Evolutionary conservation across 1,140 invertebrate species (phyloP).

Genomic region (Trichogramma pretiosum): DNA sequence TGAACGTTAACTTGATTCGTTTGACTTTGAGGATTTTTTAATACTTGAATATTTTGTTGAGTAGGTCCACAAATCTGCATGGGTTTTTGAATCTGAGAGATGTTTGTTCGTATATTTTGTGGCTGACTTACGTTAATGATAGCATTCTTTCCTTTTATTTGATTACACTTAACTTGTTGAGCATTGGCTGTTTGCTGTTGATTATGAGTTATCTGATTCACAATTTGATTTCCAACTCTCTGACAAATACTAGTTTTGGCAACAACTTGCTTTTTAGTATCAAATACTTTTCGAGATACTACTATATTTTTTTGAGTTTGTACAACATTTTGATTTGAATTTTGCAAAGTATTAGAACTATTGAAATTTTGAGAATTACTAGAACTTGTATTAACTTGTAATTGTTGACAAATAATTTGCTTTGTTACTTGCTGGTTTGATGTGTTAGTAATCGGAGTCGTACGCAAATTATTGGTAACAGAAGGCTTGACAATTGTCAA

Average conservation of each 20-base stretch:
- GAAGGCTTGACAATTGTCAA: slow-evolving; percentile 35
- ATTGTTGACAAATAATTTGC: slow-evolving; percentile 7
- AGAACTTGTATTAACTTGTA: slow-evolving; percentile 12
- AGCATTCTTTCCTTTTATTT: slow-evolving; percentile 20
- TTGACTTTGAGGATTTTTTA: slow-evolving; percentile 27
- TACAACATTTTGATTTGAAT: slow-evolving; percentile 10
- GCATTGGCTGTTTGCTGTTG: slow-evolving; percentile 19
- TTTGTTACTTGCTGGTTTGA: slow-evolving; percentile 19
- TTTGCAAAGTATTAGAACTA: slow-evolving; percentile 12
- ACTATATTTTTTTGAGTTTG: slow-evolving; percentile 13
- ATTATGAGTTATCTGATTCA: slow-evolving; percentile 9
- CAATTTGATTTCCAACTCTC: slow-evolving; percentile 10
- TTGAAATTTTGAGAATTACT: slow-evolving; percentile 15
- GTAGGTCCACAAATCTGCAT: slow-evolving; percentile 26
- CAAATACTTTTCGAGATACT: slow-evolving; percentile 12
- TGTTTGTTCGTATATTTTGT: slow-evolving; percentile 26
- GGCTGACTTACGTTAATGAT: slow-evolving; percentile 23
- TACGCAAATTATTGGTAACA: slow-evolving; percentile 13
- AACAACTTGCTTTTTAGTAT: slow-evolving; percentile 18
- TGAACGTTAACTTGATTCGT: slow-evolving; percentile 21
- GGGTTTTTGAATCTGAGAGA: slow-evolving; percentile 29
- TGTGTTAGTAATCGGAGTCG: slow-evolving; percentile 20
- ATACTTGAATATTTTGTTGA: slow-evolving; percentile 28
- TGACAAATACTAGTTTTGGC: slow-evolving; percentile 11
- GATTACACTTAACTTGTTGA: slow-evolving; percentile 23